Percentiles rank a stretch among this genome's conserved stretches.
These are phyloP conservation scores for Hassar affinis DNA, from an alignment of 2,113 vertebrate genomes.

Conservation along the genomic window DNA sequence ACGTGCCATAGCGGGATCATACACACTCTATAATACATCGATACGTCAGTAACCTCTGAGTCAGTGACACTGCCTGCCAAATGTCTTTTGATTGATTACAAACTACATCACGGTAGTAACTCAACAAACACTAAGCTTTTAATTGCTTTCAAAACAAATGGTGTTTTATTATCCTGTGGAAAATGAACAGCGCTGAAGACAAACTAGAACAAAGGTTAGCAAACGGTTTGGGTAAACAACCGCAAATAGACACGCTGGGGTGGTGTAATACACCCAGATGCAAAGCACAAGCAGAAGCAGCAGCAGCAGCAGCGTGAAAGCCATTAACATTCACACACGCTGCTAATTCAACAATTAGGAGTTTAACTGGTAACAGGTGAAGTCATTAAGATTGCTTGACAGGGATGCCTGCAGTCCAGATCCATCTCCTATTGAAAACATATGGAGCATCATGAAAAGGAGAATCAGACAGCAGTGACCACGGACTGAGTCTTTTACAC, in stretches of 20 bases:
- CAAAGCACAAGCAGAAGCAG: neutral
- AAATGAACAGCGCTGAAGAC: neutral
- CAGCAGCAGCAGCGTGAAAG: too few relatives aligned
- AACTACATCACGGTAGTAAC: neutral
- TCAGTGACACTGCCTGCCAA: neutral
- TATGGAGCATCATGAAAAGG: too few relatives aligned
- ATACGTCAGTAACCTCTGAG: neutral
- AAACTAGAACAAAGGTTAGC: too few relatives aligned
- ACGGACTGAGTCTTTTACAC: too few relatives aligned
- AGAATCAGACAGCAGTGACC: too few relatives aligned
- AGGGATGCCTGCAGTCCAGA: too few relatives aligned
- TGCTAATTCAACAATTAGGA: too few relatives aligned
- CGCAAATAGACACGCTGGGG: neutral
- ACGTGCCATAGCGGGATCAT: too few relatives aligned
- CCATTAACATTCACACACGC: neutral
- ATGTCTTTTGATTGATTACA: neutral
- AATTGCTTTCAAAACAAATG: neutral
- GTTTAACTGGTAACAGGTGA: too few relatives aligned
- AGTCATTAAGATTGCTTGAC: too few relatives aligned
- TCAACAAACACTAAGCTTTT: neutral
- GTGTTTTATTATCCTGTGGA: neutral
- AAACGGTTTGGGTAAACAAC: neutral
- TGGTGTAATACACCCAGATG: too few relatives aligned
- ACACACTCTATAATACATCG: neutral
- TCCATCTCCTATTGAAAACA: too few relatives aligned